These are phyloP conservation scores for Diarsia dahlii DNA, from an alignment of 2,888 invertebrate genomes.

Conservation along the genomic window DNA sequence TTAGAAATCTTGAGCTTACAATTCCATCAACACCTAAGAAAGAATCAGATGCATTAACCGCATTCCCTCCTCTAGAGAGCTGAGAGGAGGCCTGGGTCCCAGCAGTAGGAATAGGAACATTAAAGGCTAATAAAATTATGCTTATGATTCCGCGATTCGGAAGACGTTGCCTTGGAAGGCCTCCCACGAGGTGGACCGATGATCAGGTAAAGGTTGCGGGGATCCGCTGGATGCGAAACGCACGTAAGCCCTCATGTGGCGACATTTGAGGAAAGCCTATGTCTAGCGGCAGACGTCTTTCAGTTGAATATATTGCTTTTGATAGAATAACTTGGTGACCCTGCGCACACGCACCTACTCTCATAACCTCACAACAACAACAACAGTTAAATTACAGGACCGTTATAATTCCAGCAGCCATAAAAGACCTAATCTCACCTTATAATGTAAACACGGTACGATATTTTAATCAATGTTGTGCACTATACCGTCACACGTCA, in stretches of 20 bases:
- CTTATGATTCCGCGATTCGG: no score
- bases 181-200: no score
- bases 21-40: background rate
- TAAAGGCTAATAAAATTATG: background rate
- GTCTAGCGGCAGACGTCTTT: no score
- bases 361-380: constrained; percentile 5
- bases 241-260: no score
- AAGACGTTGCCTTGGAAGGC: no score
- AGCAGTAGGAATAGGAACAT: background rate
- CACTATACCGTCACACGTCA: constrained; percentile 77
- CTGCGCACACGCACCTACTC: constrained; percentile 11
- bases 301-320: no score
- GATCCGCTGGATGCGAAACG: no score
- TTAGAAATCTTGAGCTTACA: background rate
- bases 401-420: constrained; percentile 29
- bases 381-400: constrained; percentile 16
- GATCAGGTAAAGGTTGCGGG: no score
- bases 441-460: constrained; percentile 46
- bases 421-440: constrained; percentile 43
- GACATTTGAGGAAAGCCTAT: no score
- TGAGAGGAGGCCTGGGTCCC: no score
- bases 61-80: background rate
- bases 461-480: constrained; percentile 76
- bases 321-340: background rate
- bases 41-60: background rate